Conservation (phyloP, 2,797 vertebrate species). For the Notoglanidium macrostoma region DNA sequence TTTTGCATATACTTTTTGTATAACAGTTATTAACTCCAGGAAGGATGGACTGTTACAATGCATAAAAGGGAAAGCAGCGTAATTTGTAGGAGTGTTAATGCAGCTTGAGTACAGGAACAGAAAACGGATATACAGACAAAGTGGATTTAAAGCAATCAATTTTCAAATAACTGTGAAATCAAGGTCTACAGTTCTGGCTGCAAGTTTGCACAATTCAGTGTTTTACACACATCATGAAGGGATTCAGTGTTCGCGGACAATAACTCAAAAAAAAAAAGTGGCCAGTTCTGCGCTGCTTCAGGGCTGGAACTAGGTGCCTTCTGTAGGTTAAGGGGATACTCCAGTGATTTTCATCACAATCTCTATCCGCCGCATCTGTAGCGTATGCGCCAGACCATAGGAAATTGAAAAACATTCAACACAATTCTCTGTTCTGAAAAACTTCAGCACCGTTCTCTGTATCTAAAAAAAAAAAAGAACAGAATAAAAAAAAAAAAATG, state of each 20-base stretch:
- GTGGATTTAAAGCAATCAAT: neutral
- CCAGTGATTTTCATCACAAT: neutral
- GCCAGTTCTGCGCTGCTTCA: neutral
- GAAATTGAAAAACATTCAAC: too few relatives aligned
- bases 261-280: neutral
- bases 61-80: neutral
- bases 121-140: neutral
- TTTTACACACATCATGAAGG: slow-evolving; percentile 5
- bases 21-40: neutral
- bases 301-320: neutral
- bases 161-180: neutral
- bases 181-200: neutral
- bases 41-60: neutral
- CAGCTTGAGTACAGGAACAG: neutral
- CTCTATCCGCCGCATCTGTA: neutral
- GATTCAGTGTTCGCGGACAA: neutral
- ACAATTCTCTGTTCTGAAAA: neutral
- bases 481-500: neutral
- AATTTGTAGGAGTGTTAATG: neutral
- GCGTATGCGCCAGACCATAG: neutral
- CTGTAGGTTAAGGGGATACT: neutral
- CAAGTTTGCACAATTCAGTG: neutral
- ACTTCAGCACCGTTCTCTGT: neutral
- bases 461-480: neutral
- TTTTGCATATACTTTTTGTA: neutral